Base-by-base conservation (phyloP, 2,888 invertebrate genomes). In the Lasioglossum oenotherae region DNA sequence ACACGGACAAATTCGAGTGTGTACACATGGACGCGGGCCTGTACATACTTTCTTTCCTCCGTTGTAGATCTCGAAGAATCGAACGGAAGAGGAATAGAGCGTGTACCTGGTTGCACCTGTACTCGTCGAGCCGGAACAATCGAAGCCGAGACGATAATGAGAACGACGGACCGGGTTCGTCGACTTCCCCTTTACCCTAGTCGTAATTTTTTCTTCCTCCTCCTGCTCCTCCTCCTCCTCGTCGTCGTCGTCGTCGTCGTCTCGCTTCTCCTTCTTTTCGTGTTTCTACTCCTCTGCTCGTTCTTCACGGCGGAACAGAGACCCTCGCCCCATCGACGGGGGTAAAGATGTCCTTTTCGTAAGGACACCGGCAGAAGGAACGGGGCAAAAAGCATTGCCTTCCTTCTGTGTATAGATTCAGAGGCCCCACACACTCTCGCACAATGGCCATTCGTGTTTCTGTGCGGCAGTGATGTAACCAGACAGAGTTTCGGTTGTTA, bases 121-220 rank as follows among this genome's bases (percentile, higher is more conserved):
- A 90, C 81, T 82, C 90, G 85, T 72, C 89, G 91, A 91, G 86
- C 86, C 88, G 92, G 91, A 92, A 92, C 92, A 92, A 92, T 92
- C 92, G 91, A 92, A 91, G 89, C 88, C 90, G 90, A 90, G 91
- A 89, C 92, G 91, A 91, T 92, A 92, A 92, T 92, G 92, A 92
- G 89, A 91, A 91, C 87, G 91, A 89, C 88, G 90, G 84, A 79
- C 81, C 44, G 85, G 81, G 87, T 88, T 91, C 91, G 87, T 89
- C 89, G 90, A 91, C 88, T 87, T 87, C 82, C 76, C 87, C 89
- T 86, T 85, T 82, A 80, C 82, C 78, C 69, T 38, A 76, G 74
- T 69, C 84, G 89, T 89, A 84, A 90, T 90, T 90, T 87, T 88
- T 90, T 88, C 74, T 57, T 78, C 73, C 41, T 80, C 77, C 69